phyloP scores from a whole-genome alignment of 2,113 vertebrate genomes.

The Limanda limanda region DNA sequence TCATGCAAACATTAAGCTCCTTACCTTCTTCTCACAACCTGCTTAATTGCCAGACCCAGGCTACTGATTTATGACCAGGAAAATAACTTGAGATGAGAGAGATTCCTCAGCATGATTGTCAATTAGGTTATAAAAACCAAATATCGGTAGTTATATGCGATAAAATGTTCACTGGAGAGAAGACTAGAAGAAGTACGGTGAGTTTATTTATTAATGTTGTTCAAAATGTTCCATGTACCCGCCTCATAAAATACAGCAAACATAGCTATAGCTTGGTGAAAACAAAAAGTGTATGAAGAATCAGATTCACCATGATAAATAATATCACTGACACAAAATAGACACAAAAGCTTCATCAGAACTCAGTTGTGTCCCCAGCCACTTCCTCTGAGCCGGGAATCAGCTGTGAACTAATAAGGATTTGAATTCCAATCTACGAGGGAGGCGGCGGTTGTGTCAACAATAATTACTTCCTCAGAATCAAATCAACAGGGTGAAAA shows the following conservation, averaged over 20 bases:
- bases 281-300: background rate
- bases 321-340: no score
- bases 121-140: background rate
- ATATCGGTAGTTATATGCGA: background rate
- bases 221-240: no score
- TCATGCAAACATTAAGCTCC: background rate
- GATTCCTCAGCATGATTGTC: background rate
- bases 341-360: background rate
- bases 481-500: slow-evolving; percentile 20
- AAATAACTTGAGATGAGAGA: background rate
- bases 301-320: background rate
- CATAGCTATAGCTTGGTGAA: no score
- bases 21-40: background rate
- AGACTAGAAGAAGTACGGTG: no score
- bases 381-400: background rate
- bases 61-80: slow-evolving; percentile 13
- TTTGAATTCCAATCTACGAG: slow-evolving; percentile 30
- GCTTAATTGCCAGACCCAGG: background rate
- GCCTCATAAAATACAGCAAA: no score
- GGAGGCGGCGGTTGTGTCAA: slow-evolving; percentile 28
- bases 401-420: slow-evolving; percentile 12
- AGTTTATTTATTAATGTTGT: no score
- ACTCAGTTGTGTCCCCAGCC: background rate
- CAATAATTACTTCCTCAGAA: slow-evolving; percentile 49
- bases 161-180: background rate